phyloP scores from a whole-genome alignment of 2,113 vertebrate species.

The Embiotoca jacksoni region DNA sequence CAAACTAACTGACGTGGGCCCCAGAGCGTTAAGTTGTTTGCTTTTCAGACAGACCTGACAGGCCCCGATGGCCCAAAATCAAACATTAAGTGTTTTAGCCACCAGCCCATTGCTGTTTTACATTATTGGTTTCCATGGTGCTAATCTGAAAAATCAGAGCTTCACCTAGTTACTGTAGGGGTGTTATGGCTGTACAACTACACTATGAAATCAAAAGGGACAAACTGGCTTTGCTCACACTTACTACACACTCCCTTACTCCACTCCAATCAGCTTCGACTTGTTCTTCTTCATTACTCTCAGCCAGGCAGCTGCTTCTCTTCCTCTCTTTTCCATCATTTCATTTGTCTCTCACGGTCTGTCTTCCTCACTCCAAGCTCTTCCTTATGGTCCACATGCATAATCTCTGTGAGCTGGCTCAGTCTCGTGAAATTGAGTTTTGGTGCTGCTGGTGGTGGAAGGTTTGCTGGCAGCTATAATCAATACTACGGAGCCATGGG shows the following conservation, averaged over 20 bases:
- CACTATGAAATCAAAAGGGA: slow-evolving; percentile 47
- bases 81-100: background rate
- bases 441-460: slow-evolving; percentile 33
- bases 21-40: background rate
- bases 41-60: background rate
- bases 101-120: slow-evolving; percentile 25
- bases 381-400: slow-evolving; percentile 62
- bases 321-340: slow-evolving; percentile 32
- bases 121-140: slow-evolving; percentile 31
- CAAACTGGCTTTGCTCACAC: slow-evolving; percentile 21
- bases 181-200: slow-evolving; percentile 32
- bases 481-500: slow-evolving; percentile 66
- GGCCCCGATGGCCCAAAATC: background rate
- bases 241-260: slow-evolving; percentile 32
- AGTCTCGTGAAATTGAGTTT: slow-evolving; percentile 73
- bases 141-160: slow-evolving; percentile 32
- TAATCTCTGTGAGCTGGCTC: slow-evolving; percentile 74
- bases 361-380: slow-evolving; percentile 16
- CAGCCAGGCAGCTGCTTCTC: slow-evolving; percentile 71
- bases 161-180: slow-evolving; percentile 29
- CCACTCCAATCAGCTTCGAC: slow-evolving; percentile 73
- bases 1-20: background rate
- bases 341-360: slow-evolving; percentile 47
- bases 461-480: slow-evolving; percentile 69
- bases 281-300: slow-evolving; percentile 74